Conservation (phyloP, 2,888 invertebrate species). For the Trichacis sp. region DNA sequence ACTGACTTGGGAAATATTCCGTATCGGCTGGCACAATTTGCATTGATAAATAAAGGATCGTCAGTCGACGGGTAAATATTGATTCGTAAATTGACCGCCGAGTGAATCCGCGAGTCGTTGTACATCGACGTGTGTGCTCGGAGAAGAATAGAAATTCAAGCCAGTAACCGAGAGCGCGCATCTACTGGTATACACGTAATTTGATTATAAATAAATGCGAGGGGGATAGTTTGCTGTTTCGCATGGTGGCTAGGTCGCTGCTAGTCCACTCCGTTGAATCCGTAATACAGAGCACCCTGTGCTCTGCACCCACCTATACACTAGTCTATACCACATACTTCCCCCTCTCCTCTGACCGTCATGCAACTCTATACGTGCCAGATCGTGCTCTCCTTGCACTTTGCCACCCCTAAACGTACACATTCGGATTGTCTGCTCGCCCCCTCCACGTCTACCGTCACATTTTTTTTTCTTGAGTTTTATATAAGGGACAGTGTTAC, state of each 20-base stretch:
- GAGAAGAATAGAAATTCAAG: slow-evolving; percentile 63
- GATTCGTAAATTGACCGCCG: slow-evolving; percentile 69
- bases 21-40: slow-evolving; percentile 54
- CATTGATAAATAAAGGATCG: slow-evolving; percentile 66
- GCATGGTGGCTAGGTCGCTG: no score
- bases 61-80: slow-evolving; percentile 68
- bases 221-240: slow-evolving; percentile 51
- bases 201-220: slow-evolving; percentile 69
- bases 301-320: slow-evolving; percentile 16
- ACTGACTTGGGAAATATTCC: slow-evolving; percentile 4
- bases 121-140: slow-evolving; percentile 29
- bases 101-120: slow-evolving; percentile 58
- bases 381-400: no score
- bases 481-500: no score
- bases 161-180: slow-evolving; percentile 47
- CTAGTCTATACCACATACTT: no score
- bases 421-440: no score
- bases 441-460: no score
- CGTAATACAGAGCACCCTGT: slow-evolving; percentile 64
- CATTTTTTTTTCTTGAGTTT: no score
- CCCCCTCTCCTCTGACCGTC: no score
- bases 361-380: no score
- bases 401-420: no score
- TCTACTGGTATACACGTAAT: slow-evolving; percentile 60
- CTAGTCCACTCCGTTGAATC: slow-evolving; percentile 66